A percentile compares a stretch with the other conserved stretches of the same genome.
phyloP scores from a whole-genome alignment of 2,888 invertebrate genomes.

The Drosophila austrosaltans region DNA sequence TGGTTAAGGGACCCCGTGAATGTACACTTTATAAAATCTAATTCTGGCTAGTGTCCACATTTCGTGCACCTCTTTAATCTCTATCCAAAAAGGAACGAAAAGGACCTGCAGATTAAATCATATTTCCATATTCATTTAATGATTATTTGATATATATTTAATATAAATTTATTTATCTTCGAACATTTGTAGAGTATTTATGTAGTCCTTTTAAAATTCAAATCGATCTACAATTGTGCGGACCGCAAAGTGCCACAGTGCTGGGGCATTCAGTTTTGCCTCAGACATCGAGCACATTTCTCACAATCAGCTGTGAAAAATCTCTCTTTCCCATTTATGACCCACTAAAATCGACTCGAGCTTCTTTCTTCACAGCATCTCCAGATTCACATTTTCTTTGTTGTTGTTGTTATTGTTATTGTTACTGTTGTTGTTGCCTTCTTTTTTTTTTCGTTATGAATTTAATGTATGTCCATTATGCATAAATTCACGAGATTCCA shows the following conservation, averaged over 20 bases:
- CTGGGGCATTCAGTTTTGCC: constrained; percentile 56
- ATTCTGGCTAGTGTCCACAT: too few species aligned
- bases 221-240: constrained; percentile 14
- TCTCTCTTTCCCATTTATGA: constrained; percentile 72
- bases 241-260: constrained; percentile 49
- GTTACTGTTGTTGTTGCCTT: too few species aligned
- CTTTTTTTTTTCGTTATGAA: constrained; percentile 66
- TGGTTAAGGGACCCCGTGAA: too few species aligned
- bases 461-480: constrained; percentile 76
- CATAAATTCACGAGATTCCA: constrained; percentile 79
- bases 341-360: constrained; percentile 66
- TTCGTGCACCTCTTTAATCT: too few species aligned
- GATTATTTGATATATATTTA: too few species aligned
- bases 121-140: too few species aligned
- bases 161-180: too few species aligned
- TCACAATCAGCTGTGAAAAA: constrained; percentile 81
- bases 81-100: too few species aligned
- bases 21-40: too few species aligned
- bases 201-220: constrained; percentile 1
- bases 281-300: constrained; percentile 51
- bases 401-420: constrained; percentile 12
- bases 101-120: too few species aligned
- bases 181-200: neutral
- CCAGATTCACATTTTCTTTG: constrained; percentile 14
- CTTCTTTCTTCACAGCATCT: constrained; percentile 55